phyloP scores from a whole-genome alignment of 2,113 vertebrate genomes.

The Charadrius vociferus region DNA sequence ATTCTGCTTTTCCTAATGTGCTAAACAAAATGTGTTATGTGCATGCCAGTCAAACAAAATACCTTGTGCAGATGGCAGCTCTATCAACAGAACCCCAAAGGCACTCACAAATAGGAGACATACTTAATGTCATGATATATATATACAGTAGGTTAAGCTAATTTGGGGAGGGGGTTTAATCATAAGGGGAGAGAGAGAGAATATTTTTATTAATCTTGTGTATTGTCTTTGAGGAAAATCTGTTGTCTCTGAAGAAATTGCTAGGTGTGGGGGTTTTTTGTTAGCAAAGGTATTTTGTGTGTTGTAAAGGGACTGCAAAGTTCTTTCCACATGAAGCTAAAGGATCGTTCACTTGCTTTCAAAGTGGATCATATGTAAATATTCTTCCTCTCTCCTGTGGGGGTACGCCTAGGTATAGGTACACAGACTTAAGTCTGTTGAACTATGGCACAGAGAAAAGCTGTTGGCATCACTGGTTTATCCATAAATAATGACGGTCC shows the following conservation, averaged over 20 bases:
- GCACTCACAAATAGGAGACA: rapidly evolving
- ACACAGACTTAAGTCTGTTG: neutral
- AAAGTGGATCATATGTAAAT: neutral
- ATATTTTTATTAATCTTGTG: neutral
- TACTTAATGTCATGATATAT: neutral
- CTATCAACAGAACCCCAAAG: neutral
- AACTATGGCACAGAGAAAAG: neutral
- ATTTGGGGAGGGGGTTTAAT: neutral
- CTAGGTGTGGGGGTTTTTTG: no score
- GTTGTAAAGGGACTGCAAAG: neutral
- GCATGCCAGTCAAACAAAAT: neutral
- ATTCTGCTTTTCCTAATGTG: neutral
- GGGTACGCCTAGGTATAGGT: neutral
- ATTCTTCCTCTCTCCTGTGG: neutral
- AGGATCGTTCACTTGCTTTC: neutral
- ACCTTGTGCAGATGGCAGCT: neutral
- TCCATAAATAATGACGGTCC: neutral
- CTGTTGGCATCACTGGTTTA: neutral
- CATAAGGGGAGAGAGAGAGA: neutral
- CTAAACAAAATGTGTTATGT: neutral
- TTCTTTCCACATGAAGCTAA: neutral
- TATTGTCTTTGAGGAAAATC: neutral
- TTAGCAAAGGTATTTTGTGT: neutral
- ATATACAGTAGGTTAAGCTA: neutral
- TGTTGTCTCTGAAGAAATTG: neutral